phyloP scores from a whole-genome alignment of 2,797 vertebrate genomes.

The Poecilia picta region DNA sequence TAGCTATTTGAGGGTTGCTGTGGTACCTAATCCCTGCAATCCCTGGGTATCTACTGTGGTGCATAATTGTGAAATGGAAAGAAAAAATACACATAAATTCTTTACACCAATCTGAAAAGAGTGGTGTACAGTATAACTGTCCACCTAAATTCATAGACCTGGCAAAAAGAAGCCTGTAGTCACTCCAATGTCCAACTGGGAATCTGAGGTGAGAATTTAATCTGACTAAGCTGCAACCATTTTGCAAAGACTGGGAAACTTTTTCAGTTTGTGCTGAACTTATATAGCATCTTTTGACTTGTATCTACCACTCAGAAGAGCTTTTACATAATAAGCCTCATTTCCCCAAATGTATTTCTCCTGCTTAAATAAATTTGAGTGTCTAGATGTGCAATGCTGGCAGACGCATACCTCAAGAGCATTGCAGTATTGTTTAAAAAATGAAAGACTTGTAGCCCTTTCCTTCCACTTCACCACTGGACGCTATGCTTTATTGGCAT shows the following conservation, averaged over 20 bases:
- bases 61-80: not conserved
- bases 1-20: not conserved
- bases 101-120: not conserved
- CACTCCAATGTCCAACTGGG: not conserved
- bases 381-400: not conserved
- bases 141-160: not conserved
- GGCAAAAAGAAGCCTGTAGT: not conserved
- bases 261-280: not conserved
- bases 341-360: not conserved
- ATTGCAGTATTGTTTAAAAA: not conserved
- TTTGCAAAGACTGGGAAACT: not conserved
- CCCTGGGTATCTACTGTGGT: not conserved
- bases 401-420: not conserved
- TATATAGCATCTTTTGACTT: not conserved
- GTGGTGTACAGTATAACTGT: not conserved
- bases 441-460: not conserved
- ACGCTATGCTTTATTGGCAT: not conserved
- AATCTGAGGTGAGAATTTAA: not conserved
- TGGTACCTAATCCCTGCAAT: not conserved
- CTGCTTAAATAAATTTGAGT: not conserved
- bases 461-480: not conserved
- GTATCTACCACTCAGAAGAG: not conserved
- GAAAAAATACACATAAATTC: not conserved
- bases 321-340: not conserved
- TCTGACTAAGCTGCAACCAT: not conserved